These are phyloP conservation scores for Caenorhabditis sulstoni DNA, from an alignment of 2,888 invertebrate genomes.

Conservation along the genomic window DNA sequence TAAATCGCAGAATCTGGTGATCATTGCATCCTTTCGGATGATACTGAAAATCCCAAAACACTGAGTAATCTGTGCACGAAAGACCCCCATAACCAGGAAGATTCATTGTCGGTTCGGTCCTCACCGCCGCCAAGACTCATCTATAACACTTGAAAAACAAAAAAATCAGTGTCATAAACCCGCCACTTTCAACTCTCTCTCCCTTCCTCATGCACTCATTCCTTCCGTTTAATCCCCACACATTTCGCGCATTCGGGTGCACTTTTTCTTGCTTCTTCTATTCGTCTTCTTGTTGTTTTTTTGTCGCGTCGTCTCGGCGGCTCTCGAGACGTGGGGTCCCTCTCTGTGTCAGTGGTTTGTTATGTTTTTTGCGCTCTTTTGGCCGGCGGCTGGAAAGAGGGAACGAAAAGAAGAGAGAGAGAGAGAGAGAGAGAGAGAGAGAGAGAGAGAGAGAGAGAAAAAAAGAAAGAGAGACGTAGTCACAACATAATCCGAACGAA, in stretches of 20 bases:
- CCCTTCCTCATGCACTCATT: no score
- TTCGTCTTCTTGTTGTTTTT: no score
- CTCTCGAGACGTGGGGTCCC: no score
- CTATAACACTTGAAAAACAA: constrained; percentile 32
- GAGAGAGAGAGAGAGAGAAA: neutral
- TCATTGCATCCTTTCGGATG: no score
- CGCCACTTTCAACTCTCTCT: no score
- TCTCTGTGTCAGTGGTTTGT: constrained; percentile 24
- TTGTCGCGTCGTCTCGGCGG: no score
- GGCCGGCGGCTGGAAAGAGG: constrained; percentile 19
- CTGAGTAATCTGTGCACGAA: no score
- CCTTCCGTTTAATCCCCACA: no score
- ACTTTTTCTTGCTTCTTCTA: constrained; percentile 1
- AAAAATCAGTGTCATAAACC: constrained; percentile 14
- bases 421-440: neutral
- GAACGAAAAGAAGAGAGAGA: constrained; percentile 13
- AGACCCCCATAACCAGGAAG: no score
- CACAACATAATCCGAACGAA: constrained; percentile 1
- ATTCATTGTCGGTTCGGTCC: neutral
- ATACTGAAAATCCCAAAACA: no score
- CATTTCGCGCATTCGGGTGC: constrained; percentile 7
- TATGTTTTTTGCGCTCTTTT: constrained; percentile 36
- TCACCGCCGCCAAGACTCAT: neutral
- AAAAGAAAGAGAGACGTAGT: no score
- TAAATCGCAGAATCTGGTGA: no score